phyloP scores from a whole-genome alignment of 2,113 vertebrate species.

The Microcebus lehilahytsara region DNA sequence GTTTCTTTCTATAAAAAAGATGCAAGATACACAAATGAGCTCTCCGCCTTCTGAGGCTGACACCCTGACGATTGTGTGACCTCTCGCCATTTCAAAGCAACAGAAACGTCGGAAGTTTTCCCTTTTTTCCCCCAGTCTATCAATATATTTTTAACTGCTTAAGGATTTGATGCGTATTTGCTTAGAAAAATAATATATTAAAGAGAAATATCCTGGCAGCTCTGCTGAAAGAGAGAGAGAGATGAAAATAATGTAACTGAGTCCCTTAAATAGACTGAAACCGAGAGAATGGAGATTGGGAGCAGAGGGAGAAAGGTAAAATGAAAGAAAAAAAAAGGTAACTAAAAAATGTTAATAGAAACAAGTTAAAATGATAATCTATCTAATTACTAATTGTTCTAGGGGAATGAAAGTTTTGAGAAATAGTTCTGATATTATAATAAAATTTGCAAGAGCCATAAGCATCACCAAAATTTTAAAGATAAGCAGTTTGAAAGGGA shows the following conservation, averaged over 20 bases:
- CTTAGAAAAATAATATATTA: constrained; percentile 5
- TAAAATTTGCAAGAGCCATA: constrained; percentile 3
- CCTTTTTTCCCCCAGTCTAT: background rate
- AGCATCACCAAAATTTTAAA: background rate
- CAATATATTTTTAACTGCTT: constrained; percentile 10
- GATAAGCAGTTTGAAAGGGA: background rate
- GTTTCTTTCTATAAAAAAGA: constrained; percentile 69
- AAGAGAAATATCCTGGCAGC: background rate
- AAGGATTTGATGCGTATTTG: background rate
- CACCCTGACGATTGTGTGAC: background rate
- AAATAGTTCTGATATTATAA: background rate
- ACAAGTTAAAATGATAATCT: background rate
- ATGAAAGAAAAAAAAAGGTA: background rate
- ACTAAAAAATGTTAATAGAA: background rate
- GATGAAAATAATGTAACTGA: constrained; percentile 15
- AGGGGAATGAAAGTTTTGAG: background rate
- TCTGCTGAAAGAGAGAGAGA: background rate
- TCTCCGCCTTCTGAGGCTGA: background rate
- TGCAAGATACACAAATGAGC: constrained; percentile 41
- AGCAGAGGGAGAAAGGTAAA: background rate
- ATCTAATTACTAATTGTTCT: background rate
- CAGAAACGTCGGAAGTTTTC: background rate
- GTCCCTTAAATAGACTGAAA: constrained; percentile 18
- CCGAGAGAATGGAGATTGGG: background rate
- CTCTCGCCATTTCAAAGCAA: constrained; percentile 1